Percentiles rank a stretch among this genome's conserved stretches.
Conservation (phyloP, 2,888 invertebrate species). For the Stratiomys singularior region DNA sequence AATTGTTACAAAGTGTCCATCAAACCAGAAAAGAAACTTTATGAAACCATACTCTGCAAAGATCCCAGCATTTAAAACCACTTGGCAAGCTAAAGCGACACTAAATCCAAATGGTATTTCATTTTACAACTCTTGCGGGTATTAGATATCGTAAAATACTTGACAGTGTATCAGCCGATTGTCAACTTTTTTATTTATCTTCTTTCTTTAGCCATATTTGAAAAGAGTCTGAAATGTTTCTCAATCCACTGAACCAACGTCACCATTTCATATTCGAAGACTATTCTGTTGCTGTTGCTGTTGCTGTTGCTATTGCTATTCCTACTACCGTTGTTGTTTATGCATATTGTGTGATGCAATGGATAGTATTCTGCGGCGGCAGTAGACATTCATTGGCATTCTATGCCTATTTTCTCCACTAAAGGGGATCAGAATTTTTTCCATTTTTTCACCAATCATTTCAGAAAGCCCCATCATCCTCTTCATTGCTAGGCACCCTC, state of each 20-base stretch:
- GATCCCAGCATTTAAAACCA: not conserved
- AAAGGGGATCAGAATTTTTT: not conserved
- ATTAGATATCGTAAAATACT: conserved; percentile 14
- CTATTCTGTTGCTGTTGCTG: not conserved
- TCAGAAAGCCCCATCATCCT: too few relatives aligned
- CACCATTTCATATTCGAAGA: not conserved
- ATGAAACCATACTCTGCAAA: not conserved
- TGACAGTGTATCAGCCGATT: conserved; percentile 25
- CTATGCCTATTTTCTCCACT: conserved; percentile 5
- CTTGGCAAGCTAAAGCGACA: not conserved
- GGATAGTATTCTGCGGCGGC: not conserved
- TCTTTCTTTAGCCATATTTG: not conserved
- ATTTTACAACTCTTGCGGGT: not conserved
- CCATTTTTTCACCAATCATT: conserved; percentile 7
- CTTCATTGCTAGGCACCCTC: too few relatives aligned
- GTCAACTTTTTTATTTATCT: conserved; percentile 10
- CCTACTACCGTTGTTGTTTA: not conserved
- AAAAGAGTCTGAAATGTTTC: not conserved
- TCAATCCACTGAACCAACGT: not conserved
- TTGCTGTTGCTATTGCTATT: not conserved
- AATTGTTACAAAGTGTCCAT: not conserved
- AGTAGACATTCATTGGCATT: conserved; percentile 9
- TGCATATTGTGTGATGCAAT: conserved; percentile 27
- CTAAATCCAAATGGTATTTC: not conserved
- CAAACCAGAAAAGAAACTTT: not conserved